Evolutionary conservation across 2,888 invertebrate species (phyloP).

Genomic region (Gandaritis pyraliata): DNA sequence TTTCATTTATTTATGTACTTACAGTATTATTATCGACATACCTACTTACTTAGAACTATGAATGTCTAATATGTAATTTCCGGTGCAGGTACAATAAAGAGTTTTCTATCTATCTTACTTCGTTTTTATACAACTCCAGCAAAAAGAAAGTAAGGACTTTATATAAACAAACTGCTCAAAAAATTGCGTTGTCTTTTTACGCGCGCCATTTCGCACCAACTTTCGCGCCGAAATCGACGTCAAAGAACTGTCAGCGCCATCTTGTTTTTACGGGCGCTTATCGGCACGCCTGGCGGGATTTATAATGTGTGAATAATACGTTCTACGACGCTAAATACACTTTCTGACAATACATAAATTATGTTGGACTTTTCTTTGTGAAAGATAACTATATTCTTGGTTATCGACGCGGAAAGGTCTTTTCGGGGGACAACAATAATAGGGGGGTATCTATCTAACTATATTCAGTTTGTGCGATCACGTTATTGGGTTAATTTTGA

Average conservation of each 20-base stretch:
- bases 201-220: constrained; percentile 25
- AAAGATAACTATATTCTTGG: constrained; percentile 76
- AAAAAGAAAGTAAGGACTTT: no score
- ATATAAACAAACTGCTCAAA: constrained; percentile 1
- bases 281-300: constrained; percentile 76
- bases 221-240: constrained; percentile 72
- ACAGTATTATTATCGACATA: no score
- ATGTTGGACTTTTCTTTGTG: constrained; percentile 58
- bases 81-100: no score
- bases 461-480: constrained; percentile 45
- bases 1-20: no score
- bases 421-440: constrained; percentile 59
- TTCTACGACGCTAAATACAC: constrained; percentile 72
- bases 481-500: constrained; percentile 43
- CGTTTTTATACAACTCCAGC: no score
- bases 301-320: constrained; percentile 83
- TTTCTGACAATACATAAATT: constrained; percentile 80
- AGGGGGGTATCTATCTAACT: constrained; percentile 28
- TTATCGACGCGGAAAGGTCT: constrained; percentile 73
- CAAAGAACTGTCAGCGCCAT: constrained; percentile 72
- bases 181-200: constrained; percentile 3
- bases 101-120: no score
- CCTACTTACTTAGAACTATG: no score
- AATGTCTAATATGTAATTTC: no score
- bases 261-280: constrained; percentile 70